Conservation (phyloP, 2,113 vertebrate genomes). For the Varanus salvator region DNA sequence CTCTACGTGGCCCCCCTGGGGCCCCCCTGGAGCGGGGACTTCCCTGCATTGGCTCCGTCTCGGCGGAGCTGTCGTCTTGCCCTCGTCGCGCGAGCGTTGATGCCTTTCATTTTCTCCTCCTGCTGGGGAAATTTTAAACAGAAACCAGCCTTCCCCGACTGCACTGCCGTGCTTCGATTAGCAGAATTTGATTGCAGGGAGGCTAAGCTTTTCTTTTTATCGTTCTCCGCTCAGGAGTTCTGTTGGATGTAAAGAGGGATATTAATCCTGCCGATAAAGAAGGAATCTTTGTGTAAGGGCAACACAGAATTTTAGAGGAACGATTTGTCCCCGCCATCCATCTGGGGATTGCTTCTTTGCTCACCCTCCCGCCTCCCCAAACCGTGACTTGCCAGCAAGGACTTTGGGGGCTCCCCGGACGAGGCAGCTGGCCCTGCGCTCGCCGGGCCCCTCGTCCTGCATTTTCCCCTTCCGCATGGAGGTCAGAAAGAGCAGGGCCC, state of each 20-base stretch:
- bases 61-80: no score
- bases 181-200: no score
- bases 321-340: no score
- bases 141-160: no score
- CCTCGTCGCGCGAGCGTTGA: no score
- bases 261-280: background rate
- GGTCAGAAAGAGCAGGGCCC: background rate
- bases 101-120: no score
- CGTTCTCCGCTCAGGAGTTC: no score
- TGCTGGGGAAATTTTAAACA: no score
- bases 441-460: background rate
- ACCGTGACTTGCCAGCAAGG: background rate
- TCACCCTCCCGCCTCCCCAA: background rate
- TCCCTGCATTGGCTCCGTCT: no score
- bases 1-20: background rate
- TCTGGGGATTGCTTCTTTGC: background rate
- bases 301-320: no score
- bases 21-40: background rate
- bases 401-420: background rate
- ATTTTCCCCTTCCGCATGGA: background rate
- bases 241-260: background rate
- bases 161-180: no score
- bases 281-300: background rate
- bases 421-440: background rate
- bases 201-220: no score